Conservation (phyloP, 2,797 vertebrate genomes). For the Muraenolepis orangiensis region DNA sequence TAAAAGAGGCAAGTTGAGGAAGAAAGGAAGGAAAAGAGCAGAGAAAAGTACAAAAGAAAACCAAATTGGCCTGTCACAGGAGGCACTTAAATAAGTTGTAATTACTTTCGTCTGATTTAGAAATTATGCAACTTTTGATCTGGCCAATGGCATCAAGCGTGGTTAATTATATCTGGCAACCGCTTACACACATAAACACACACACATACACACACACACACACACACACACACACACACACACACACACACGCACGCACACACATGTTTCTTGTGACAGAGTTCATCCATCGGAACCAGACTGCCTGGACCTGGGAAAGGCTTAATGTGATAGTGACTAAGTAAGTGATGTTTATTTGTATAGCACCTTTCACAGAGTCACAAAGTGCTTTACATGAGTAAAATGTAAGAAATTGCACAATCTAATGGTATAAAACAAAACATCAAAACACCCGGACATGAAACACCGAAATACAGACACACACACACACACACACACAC, state of each 20-base stretch:
- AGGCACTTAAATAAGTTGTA: neutral
- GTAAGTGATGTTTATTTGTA: too few species aligned
- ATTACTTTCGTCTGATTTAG: constrained; percentile 1
- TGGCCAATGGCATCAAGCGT: neutral
- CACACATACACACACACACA: neutral
- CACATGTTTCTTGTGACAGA: too few species aligned
- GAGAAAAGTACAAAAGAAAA: neutral
- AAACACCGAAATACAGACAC: neutral
- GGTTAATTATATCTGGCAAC: neutral
- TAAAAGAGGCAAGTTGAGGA: neutral
- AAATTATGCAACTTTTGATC: neutral
- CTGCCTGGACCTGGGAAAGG: too few species aligned
- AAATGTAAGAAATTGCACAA: too few species aligned
- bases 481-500: neutral
- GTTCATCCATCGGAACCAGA: too few species aligned
- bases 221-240: neutral
- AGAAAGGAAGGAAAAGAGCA: neutral
- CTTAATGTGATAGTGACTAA: too few species aligned
- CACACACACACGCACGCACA: neutral
- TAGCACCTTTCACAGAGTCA: too few species aligned
- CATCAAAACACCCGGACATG: too few species aligned
- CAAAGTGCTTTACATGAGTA: too few species aligned
- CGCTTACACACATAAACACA: neutral
- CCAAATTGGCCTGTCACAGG: neutral
- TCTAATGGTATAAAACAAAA: too few species aligned